Base-by-base conservation (phyloP, 2,888 invertebrate species). In the Timandra comae region DNA sequence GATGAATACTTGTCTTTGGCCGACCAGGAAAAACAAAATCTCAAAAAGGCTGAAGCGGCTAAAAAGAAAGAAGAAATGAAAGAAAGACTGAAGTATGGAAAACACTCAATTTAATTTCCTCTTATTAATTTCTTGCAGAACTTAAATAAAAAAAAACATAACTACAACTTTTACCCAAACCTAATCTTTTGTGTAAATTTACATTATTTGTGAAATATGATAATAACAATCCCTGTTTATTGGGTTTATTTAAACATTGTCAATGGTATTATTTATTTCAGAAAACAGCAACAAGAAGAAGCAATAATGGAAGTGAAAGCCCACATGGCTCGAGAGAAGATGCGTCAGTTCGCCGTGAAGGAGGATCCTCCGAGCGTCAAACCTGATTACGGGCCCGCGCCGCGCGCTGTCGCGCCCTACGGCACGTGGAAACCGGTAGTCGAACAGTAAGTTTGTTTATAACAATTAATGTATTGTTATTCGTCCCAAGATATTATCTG, bases 341-440 rank as follows among this genome's bases (percentile, higher is more conserved):
- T 85, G 87, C 87, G 47, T 55, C 86, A 58, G 69, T 75, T 53
- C 58, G 86, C 56, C 44, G 86, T 60, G 64, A 86, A 41, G 53
- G 58, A 60, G 3, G 49, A 62, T 0, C 28, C 59, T 0, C 29
- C 46, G 0, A 24, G 45, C 1, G 46, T 30, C n/a, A 46, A 29
- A 7, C 16, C 42, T 20, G 49, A 56, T 19, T 75, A 63, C 29
- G 88, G 91, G 24, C 90, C 91, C 1, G 56, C 63, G 10, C 88
- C 89, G 1, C 87, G 88, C 12, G 87, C 86, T 38, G 86, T 84
- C 1, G 88, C 90, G 43, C 92, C 93, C 1, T 94, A 93, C 56
- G 94, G 94, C 3, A 79, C 88, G n/a, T 95, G 94, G 94, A 87
- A 89, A 53, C 86, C 89, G 3, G 89, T 94, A 4, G 85, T 88